phyloP scores from a whole-genome alignment of 2,888 invertebrate genomes.

The Byasa hedistus region DNA sequence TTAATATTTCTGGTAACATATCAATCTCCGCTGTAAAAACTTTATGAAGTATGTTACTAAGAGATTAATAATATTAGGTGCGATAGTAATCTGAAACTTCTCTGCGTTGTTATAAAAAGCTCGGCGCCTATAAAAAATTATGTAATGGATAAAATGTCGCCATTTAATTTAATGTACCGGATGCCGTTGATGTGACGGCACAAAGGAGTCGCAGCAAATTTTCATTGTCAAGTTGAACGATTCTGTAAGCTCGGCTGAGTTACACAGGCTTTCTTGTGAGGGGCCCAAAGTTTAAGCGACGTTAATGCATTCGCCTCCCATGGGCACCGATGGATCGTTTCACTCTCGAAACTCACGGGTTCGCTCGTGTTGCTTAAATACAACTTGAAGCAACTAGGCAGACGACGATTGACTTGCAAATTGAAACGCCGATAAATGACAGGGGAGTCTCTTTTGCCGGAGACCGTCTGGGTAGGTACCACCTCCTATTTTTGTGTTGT shows the following conservation, averaged over 20 bases:
- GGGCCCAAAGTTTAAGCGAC: slow-evolving; percentile 14
- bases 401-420: slow-evolving; percentile 1
- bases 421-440: background rate
- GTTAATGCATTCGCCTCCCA: slow-evolving; percentile 18
- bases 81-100: too few relatives aligned
- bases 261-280: background rate
- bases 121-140: background rate
- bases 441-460: background rate
- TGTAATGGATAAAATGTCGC: background rate
- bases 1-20: too few relatives aligned
- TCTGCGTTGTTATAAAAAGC: too few relatives aligned
- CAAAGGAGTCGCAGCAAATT: background rate
- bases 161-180: slow-evolving; percentile 1
- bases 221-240: slow-evolving; percentile 2
- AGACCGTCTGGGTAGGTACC: too few relatives aligned
- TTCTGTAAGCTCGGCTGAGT: background rate
- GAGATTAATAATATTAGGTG: too few relatives aligned
- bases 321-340: slow-evolving; percentile 12
- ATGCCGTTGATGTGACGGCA: background rate
- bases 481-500: too few relatives aligned
- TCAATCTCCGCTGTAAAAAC: too few relatives aligned
- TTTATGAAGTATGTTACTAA: too few relatives aligned
- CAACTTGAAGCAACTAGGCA: background rate
- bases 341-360: slow-evolving; percentile 13
- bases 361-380: slow-evolving; percentile 19